Percentiles rank a stretch among this genome's conserved stretches.
Conservation (phyloP, 2,797 vertebrate species). For the Iguana delicatissima region DNA sequence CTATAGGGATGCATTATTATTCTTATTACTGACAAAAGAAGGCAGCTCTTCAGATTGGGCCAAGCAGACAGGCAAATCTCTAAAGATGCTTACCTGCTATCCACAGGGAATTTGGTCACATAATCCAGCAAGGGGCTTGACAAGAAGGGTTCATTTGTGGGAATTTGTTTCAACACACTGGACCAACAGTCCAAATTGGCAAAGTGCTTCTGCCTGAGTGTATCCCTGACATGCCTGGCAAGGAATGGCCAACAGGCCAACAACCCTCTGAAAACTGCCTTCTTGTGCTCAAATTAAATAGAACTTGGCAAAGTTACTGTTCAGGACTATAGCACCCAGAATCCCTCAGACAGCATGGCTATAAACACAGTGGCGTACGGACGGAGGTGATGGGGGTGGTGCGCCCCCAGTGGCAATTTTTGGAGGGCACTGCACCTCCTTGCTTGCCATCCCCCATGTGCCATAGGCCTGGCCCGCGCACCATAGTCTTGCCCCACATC, state of each 20-base stretch:
- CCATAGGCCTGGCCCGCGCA: no score
- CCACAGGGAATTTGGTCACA: not conserved
- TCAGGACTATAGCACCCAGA: not conserved
- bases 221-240: not conserved
- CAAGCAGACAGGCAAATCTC: slow-evolving; percentile 8
- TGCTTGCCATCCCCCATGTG: no score
- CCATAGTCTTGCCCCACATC: no score
- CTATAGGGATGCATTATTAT: not conserved
- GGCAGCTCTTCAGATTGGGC: not conserved
- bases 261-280: not conserved
- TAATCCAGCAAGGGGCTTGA: not conserved
- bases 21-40: not conserved
- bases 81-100: not conserved
- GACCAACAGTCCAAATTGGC: not conserved
- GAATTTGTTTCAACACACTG: not conserved
- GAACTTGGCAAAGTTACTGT: not conserved
- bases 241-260: not conserved
- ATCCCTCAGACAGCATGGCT: no score
- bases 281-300: not conserved
- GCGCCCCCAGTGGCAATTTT: no score
- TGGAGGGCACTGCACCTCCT: no score
- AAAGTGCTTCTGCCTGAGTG: not conserved
- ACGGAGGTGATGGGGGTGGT: no score
- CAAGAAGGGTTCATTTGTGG: not conserved
- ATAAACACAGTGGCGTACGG: no score